Base-by-base conservation (phyloP, 1,140 invertebrate species). In the Cyclina sinensis region DNA sequence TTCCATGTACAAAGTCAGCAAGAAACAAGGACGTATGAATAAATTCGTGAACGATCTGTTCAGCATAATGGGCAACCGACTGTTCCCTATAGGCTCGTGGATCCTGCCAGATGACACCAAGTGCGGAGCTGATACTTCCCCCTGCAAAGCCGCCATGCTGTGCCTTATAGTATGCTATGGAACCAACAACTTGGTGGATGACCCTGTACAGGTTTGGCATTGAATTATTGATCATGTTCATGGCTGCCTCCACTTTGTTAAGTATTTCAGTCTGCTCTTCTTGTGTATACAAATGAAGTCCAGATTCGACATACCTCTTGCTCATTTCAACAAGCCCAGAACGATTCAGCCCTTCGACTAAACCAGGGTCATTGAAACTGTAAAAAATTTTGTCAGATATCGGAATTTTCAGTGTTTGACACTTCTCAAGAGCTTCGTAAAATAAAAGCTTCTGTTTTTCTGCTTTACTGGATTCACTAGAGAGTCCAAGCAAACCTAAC, bases 11-110 rank as follows among this genome's bases (percentile, higher is more conserved):
- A 16, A 78, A 12, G 24, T 78, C 74, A 30, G 74, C 74, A 78
- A 78, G 74, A 43, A 78, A 78, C n/a, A 78, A 54, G 27, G 74
- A 78, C 16, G 37, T 51, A 48, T 78, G 74, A 16, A 78, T 78
- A 43, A 78, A 78, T 18, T 78, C 74, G 30, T 78, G 74, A 1
- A 78, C 74, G n/a, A 51, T 78, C 27, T 78, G 74, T 48, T 78
- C 74, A 3, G 74, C 74, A 78, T 78, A 51, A 43, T 78, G 74
- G 7, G 46, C 39, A 14, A 78, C 74, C 2, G 74, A 51, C 74
- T 78, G 74, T 24, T 78, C 74, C 48, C 27, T 78, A n/a, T 78
- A 78, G 18, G 74, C 39, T 18, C 43, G 21, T 21, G 74, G 74
- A 43, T 78, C 74, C 32, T 78, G 74, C 74, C 37, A 78, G 24